These are phyloP conservation scores for Uloborus diversus DNA, from an alignment of 1,140 invertebrate species.

Conservation along the genomic window DNA sequence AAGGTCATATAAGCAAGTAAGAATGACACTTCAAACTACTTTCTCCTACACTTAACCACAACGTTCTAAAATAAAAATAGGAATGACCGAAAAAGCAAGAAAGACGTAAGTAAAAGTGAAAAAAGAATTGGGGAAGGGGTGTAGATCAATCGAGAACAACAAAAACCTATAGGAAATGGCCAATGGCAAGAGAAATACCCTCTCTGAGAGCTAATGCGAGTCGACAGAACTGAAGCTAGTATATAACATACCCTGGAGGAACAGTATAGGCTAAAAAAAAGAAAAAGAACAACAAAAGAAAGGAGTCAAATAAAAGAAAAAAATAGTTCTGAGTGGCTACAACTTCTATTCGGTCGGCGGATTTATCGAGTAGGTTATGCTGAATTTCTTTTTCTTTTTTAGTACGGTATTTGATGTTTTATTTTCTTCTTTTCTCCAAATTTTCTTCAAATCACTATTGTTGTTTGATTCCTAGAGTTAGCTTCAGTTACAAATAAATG, in stretches of 20 bases:
- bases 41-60: no score
- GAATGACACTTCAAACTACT: no score
- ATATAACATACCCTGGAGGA: conserved; percentile 13
- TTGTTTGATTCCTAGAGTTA: conserved; percentile 27
- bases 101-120: conserved; percentile 15
- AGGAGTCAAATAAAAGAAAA: conserved; percentile 3
- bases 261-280: conserved; percentile 5
- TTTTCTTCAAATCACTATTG: conserved; percentile 54
- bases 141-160: conserved; percentile 43
- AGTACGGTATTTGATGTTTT: not conserved
- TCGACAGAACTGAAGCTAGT: conserved; percentile 22
- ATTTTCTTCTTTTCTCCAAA: conserved; percentile 12
- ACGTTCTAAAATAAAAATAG: no score
- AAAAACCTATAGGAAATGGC: conserved; percentile 42
- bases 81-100: not conserved
- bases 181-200: conserved; percentile 44
- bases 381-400: conserved; percentile 35
- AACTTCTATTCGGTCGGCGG: conserved; percentile 45
- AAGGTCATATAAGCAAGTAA: no score
- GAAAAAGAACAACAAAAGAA: conserved; percentile 9
- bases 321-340: conserved; percentile 41
- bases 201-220: conserved; percentile 45
- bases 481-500: conserved; percentile 40
- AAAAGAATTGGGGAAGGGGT: not conserved
- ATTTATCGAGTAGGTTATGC: conserved; percentile 50